Percentiles rank a stretch among this genome's conserved stretches.
phyloP scores from a whole-genome alignment of 2,113 vertebrate species.

The Abramis brama region DNA sequence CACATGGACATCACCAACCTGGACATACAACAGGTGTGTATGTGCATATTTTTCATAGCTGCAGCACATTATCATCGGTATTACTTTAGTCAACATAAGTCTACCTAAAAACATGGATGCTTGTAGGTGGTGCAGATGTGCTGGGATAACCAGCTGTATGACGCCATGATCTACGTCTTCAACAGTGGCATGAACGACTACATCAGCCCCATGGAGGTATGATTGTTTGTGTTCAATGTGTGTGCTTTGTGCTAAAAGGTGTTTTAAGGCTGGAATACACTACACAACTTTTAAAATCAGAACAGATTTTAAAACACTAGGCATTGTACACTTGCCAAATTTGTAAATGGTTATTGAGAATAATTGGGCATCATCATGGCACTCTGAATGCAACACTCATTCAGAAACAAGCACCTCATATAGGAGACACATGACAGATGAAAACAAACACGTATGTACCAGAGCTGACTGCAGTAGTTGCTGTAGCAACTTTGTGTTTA shows the following conservation, averaged over 20 bases:
- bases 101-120: slow-evolving; percentile 33
- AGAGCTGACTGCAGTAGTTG: no score
- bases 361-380: no score
- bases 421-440: no score
- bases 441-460: no score
- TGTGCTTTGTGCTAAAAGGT: not conserved
- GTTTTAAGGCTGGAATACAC: no score
- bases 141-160: slow-evolving; percentile 93
- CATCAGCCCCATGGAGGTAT: slow-evolving; percentile 95
- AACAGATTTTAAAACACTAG: no score
- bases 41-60: not conserved
- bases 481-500: no score
- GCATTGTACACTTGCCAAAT: no score
- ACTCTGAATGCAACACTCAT: no score
- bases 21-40: slow-evolving; percentile 91
- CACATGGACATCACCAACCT: slow-evolving; percentile 97
- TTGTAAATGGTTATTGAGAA: no score
- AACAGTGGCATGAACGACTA: slow-evolving; percentile 98
- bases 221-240: not conserved
- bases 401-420: no score
- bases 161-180: slow-evolving; percentile 97
- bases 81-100: not conserved
- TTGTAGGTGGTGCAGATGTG: slow-evolving; percentile 91
- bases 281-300: no score
- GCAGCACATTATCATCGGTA: not conserved